These are phyloP conservation scores for Acanthisitta chloris DNA, from an alignment of 2,113 vertebrate species.

Conservation along the genomic window DNA sequence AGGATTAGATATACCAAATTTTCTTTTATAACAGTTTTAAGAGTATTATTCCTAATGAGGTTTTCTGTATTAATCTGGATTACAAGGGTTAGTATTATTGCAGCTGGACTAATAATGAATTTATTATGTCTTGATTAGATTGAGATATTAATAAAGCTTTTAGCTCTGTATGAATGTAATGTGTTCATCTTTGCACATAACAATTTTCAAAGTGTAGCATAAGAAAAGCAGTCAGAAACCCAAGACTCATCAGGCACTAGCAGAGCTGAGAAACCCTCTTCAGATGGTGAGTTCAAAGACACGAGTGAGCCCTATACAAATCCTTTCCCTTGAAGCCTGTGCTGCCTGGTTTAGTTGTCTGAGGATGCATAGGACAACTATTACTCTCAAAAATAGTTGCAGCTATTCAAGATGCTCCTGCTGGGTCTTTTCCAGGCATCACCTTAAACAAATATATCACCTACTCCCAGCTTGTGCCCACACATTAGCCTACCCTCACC, in stretches of 20 bases:
- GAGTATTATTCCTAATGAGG: background rate
- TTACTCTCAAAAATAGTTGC: background rate
- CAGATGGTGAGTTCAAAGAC: background rate
- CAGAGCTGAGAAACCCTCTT: background rate
- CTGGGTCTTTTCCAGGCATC: background rate
- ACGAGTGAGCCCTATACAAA: background rate
- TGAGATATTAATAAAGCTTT: background rate
- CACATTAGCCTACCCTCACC: fast-evolving
- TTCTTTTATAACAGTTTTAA: background rate
- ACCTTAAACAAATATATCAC: background rate
- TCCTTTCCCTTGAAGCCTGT: background rate
- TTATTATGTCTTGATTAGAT: background rate
- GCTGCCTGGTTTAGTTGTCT: background rate
- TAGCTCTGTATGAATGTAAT: background rate
- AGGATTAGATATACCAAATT: background rate
- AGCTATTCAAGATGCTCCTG: background rate
- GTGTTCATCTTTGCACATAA: background rate
- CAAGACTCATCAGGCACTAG: background rate
- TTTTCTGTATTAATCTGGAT: background rate
- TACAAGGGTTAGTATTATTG: background rate
- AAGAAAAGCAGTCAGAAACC: background rate
- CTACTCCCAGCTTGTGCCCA: background rate
- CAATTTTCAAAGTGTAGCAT: background rate
- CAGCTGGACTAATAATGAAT: background rate
- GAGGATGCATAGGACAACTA: background rate